Evolutionary conservation across 2,113 vertebrate genomes (phyloP).

Genomic region (Hippolais icterina): DNA sequence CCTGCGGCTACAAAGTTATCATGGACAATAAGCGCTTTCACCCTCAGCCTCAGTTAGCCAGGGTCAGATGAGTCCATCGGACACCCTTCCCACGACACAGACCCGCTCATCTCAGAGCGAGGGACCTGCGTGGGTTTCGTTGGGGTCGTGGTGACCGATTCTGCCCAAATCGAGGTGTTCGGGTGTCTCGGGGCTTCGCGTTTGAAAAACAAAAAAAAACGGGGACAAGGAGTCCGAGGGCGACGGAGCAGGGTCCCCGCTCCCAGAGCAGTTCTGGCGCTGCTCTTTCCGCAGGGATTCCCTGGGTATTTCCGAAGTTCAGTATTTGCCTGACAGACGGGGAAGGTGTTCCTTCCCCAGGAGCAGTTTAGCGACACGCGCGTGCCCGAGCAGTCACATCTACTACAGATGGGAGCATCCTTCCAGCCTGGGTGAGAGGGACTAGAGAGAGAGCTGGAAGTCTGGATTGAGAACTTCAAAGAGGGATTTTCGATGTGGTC

Average conservation of each 20-base stretch:
- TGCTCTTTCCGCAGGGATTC: not conserved
- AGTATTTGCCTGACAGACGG: not conserved
- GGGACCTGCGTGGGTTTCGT: accelerated
- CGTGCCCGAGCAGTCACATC: not conserved
- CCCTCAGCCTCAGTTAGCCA: not conserved
- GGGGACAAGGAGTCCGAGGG: not conserved
- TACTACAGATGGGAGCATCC: too few relatives aligned
- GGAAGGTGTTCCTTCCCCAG: not conserved
- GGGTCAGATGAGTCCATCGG: not conserved
- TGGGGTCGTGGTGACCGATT: not conserved
- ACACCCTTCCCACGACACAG: not conserved
- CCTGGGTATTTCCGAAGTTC: not conserved
- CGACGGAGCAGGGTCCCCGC: not conserved
- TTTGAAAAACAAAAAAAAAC: not conserved
- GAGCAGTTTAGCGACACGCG: not conserved
- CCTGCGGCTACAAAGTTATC: not conserved
- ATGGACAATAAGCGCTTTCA: not conserved
- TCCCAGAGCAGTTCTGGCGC: not conserved
- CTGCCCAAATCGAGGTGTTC: not conserved
- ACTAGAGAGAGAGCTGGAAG: not conserved
- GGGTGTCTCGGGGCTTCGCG: accelerated
- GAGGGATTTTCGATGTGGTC: not conserved
- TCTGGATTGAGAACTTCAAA: not conserved
- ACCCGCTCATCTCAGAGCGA: not conserved
- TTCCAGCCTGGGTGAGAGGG: not conserved